phyloP scores from a whole-genome alignment of 2,113 vertebrate species.

The Collichthys lucidus region DNA sequence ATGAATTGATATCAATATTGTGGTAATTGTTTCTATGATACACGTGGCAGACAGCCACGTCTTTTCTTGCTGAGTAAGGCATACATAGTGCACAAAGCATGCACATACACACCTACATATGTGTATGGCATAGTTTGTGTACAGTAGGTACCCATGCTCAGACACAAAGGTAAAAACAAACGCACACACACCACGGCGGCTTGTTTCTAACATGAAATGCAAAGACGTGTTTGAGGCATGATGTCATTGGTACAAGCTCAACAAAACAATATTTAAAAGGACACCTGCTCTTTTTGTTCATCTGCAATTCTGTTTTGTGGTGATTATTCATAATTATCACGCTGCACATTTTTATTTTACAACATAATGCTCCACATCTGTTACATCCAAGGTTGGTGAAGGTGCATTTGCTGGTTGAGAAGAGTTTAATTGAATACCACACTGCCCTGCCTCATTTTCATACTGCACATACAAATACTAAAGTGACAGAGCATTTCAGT shows the following conservation, averaged over 20 bases:
- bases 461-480: background rate
- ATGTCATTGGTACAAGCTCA: background rate
- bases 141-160: no score
- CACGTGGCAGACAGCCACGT: background rate
- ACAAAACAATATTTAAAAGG: background rate
- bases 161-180: background rate
- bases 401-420: no score
- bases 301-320: background rate
- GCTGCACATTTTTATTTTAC: background rate
- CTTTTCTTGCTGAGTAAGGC: background rate
- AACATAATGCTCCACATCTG: background rate
- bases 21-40: background rate
- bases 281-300: background rate
- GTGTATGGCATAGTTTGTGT: background rate
- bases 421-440: background rate
- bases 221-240: background rate
- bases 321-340: background rate
- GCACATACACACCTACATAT: no score
- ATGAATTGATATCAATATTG: no score
- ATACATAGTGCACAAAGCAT: background rate
- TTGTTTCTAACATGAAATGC: background rate
- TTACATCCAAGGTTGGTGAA: background rate
- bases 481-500: background rate
- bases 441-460: background rate
- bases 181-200: background rate